A percentile compares a stretch with the other conserved stretches of the same genome.
Evolutionary conservation across 1,140 invertebrate genomes (phyloP).

Genomic region (Neoseiulus cucumeris): DNA sequence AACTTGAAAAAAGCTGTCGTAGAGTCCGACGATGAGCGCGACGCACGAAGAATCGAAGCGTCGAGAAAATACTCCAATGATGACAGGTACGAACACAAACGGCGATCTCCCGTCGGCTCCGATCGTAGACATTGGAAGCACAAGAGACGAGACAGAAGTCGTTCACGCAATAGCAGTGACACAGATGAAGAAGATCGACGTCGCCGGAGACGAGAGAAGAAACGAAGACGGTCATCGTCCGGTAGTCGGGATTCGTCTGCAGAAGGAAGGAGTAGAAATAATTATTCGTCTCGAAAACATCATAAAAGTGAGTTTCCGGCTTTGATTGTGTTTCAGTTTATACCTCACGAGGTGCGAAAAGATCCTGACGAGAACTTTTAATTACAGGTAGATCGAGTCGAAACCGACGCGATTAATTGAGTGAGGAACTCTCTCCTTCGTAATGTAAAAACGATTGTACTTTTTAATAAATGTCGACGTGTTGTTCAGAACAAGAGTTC

Average conservation of each 20-base stretch:
- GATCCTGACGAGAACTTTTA: too few species aligned
- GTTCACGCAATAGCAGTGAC: background rate
- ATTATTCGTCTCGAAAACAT: background rate
- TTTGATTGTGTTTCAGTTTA: too few species aligned
- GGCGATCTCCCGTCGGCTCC: background rate
- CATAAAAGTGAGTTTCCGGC: background rate
- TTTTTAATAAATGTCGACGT: too few species aligned
- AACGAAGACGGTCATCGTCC: conserved; percentile 10
- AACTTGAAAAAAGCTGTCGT: conserved; percentile 17
- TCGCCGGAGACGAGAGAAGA: conserved; percentile 12
- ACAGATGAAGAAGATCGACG: conserved; percentile 12
- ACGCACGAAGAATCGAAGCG: background rate
- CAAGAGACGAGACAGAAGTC: background rate
- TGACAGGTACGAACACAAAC: too few species aligned
- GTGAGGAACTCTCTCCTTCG: too few species aligned
- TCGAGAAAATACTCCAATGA: background rate
- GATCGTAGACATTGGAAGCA: background rate
- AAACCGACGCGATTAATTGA: too few species aligned
- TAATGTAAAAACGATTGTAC: too few species aligned
- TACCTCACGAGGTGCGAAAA: too few species aligned
- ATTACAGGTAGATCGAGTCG: too few species aligned
- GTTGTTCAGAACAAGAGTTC: too few species aligned
- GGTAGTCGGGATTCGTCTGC: background rate
- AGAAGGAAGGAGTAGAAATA: background rate
- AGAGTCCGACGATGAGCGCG: conserved; percentile 2